These are phyloP conservation scores for Imbricaverruca yamaguchii DNA, from an alignment of 2,888 invertebrate genomes.

Conservation along the genomic window DNA sequence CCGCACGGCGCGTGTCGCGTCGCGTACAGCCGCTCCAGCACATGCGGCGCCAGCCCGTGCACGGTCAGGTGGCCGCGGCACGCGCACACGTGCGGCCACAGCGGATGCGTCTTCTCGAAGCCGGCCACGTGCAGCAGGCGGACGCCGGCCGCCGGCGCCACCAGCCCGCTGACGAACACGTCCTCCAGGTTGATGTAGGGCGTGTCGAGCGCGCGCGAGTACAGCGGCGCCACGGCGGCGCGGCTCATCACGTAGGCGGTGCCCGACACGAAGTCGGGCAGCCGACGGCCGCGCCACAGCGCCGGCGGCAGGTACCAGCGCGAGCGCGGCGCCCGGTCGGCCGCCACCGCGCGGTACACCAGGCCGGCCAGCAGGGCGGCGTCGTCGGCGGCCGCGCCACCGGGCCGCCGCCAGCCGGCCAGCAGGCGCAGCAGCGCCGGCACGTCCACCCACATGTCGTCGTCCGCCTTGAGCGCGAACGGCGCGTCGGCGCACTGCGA, in stretches of 20 bases:
- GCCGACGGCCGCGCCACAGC: neutral
- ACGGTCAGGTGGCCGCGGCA: neutral
- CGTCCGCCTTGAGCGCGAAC: slow-evolving; percentile 32
- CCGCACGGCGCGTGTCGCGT: neutral
- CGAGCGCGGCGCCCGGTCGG: slow-evolving; percentile 33
- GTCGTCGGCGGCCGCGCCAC: neutral
- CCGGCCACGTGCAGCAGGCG: slow-evolving; percentile 17
- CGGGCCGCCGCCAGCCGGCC: neutral
- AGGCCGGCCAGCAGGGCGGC: slow-evolving; percentile 37
- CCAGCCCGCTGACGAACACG: slow-evolving; percentile 39
- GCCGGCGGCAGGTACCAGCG: slow-evolving; percentile 31
- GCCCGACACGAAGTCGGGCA: slow-evolving; percentile 39
- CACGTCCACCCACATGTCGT: slow-evolving; percentile 33
- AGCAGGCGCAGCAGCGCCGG: slow-evolving; percentile 27
- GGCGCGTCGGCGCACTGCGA: slow-evolving; percentile 26
- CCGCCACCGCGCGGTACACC: slow-evolving; percentile 36
- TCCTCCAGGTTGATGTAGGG: slow-evolving; percentile 40
- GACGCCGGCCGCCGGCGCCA: slow-evolving; percentile 32
- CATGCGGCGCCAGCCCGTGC: slow-evolving; percentile 3
- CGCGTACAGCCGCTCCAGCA: neutral
- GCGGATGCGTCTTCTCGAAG: neutral
- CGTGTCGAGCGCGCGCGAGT: slow-evolving; percentile 34
- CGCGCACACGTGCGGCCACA: neutral
- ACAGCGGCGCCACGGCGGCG: slow-evolving; percentile 36
- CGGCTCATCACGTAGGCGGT: slow-evolving; percentile 39